A percentile compares a stretch with the other conserved stretches of the same genome.
Conservation (phyloP, 2,113 vertebrate genomes). For the Seriola aureovittata region DNA sequence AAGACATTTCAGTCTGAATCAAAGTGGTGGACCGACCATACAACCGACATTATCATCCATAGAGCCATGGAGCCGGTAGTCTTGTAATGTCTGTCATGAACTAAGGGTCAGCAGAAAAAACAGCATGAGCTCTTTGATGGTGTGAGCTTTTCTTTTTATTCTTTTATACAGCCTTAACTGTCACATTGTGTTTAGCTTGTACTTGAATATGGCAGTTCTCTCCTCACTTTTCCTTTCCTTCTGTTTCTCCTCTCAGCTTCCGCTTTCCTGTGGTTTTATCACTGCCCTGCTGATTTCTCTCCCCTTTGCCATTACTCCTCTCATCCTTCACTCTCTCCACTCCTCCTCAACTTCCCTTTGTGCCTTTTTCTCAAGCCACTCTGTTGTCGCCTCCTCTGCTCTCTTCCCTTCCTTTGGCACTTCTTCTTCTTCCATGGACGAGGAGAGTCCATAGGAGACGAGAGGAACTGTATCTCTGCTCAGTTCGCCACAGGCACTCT, state of each 20-base stretch:
- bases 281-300: conserved; percentile 1
- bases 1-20: no score
- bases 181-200: conserved; percentile 26
- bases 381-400: conserved; percentile 14
- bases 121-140: conserved; percentile 11
- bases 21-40: no score
- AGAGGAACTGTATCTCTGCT: conserved; percentile 69
- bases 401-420: conserved; percentile 7
- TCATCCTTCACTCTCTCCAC: not conserved
- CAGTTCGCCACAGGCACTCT: conserved; percentile 69
- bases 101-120: not conserved
- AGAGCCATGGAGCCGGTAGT: no score
- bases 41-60: no score
- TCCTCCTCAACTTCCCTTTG: conserved; percentile 25
- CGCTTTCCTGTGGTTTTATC: conserved; percentile 10
- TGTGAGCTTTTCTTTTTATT: conserved; percentile 14
- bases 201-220: conserved; percentile 11
- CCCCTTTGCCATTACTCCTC: not conserved
- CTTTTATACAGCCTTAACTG: conserved; percentile 32
- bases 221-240: conserved; percentile 21
- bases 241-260: conserved; percentile 19
- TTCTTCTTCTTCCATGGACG: conserved; percentile 16
- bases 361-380: conserved; percentile 25
- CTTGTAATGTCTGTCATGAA: not conserved
- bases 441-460: conserved; percentile 57